phyloP scores from a whole-genome alignment of 2,888 invertebrate species.

The Nowickia ferox region DNA sequence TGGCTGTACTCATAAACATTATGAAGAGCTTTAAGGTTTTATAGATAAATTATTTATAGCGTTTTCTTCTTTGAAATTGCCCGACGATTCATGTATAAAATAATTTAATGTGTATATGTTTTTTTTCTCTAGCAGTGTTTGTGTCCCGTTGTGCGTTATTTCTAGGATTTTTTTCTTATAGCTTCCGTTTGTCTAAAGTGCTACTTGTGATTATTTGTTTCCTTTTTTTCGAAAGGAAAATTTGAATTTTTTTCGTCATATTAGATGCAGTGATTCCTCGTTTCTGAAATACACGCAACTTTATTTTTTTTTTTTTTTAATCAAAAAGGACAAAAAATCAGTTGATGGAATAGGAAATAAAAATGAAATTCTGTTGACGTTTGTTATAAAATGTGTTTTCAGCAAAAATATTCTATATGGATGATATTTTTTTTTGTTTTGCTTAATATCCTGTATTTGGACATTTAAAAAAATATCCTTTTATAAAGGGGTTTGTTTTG shows the following conservation, averaged over 20 bases:
- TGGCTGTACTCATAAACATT: too few species aligned
- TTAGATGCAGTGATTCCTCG: conserved; percentile 60
- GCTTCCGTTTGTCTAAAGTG: conserved; percentile 75
- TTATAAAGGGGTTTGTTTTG: conserved; percentile 70
- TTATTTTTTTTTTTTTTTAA: not conserved
- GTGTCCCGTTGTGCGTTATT: conserved; percentile 64
- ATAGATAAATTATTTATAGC: too few species aligned
- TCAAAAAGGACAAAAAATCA: conserved; percentile 14
- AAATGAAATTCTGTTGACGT: conserved; percentile 75
- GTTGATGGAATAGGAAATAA: conserved; percentile 52
- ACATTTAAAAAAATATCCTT: conserved; percentile 70
- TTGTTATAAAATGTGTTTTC: conserved; percentile 77
- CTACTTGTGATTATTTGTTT: conserved; percentile 58
- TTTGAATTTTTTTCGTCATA: not conserved
- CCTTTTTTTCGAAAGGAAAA: conserved; percentile 73
- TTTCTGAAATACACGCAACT: conserved; percentile 22
- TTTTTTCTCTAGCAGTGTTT: not conserved
- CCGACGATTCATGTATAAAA: too few species aligned
- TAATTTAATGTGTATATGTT: too few species aligned
- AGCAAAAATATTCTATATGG: conserved; percentile 64
- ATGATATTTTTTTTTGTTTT: conserved; percentile 42
- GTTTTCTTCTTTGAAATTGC: too few species aligned
- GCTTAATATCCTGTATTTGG: conserved; percentile 78
- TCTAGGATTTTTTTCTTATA: not conserved
- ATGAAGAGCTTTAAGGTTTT: too few species aligned